Base-by-base conservation (phyloP, 2,797 vertebrate genomes). In the Myotis findleyi region DNA sequence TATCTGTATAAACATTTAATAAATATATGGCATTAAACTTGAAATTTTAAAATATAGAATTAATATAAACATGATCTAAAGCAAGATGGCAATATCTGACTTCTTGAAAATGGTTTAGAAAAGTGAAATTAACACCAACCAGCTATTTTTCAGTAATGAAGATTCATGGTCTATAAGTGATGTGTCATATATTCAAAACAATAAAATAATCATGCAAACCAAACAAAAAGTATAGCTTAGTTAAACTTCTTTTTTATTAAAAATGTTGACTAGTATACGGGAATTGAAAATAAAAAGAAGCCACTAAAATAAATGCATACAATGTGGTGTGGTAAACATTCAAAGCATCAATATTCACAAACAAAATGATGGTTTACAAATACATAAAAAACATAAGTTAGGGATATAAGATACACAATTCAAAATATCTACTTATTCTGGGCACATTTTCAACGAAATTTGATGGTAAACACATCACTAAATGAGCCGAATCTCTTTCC, bases 401-500 rank as follows among this genome's bases (percentile, higher is more conserved):
- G 16, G 12, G 13, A 57, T 85, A 72, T 71, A 51, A 91, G 73
- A 80, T 68, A 57, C 12, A 44, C 18, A 85, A 8, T 68, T 23
- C 25, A 77, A 87, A 85, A 38, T n/a, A 88, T 14, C 41, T 47
- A 47, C 55, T 55, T 20, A 71, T 33, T 36, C 62, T 38, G 71
- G n/a, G 5, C 30, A 72, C 44, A 62, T 79, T 97, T 93, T 41
- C 21, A 92, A 18, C 86, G 86, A 27, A 79, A 87, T 85, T 82
- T 10, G 17, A 90, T 59, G 33, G 71, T 84, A 93, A 76, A 21
- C 55, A 38, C 83, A 53, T 89, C 62, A 80, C 36, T 82, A 96
- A 97, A 95, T 76, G 91, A 96, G 68, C 94, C 16, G 17, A 93
- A 97, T 88, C 80, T 53, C 53, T 90, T 96, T 86, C 64, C 21